Evolutionary conservation across 2,888 invertebrate species (phyloP).

Genomic region (Noctua fimbriata): DNA sequence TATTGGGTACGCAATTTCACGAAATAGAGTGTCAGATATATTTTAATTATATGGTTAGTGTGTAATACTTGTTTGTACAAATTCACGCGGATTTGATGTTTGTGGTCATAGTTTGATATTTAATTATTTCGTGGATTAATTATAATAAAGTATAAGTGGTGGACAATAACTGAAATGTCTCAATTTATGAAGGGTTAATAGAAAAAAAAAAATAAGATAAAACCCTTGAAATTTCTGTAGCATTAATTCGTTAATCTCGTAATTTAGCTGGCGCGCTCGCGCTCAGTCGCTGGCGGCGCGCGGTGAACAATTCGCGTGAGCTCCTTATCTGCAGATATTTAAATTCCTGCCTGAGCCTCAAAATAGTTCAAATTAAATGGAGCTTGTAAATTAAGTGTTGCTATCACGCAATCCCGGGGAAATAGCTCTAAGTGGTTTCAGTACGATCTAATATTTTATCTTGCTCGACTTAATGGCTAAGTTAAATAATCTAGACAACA

Average conservation of each 20-base stretch:
- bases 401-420: slow-evolving; percentile 88
- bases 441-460: slow-evolving; percentile 83
- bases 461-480: slow-evolving; percentile 70
- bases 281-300: slow-evolving; percentile 69
- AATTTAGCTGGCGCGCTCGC: slow-evolving; percentile 79
- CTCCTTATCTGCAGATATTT: slow-evolving; percentile 88
- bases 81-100: slow-evolving; percentile 20
- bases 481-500: slow-evolving; percentile 62
- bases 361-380: slow-evolving; percentile 88
- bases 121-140: not conserved
- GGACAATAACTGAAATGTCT: not conserved
- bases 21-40: slow-evolving; percentile 58
- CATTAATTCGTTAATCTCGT: slow-evolving; percentile 83
- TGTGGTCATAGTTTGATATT: slow-evolving; percentile 3
- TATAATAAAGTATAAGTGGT: not conserved
- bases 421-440: slow-evolving; percentile 88
- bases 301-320: slow-evolving; percentile 84
- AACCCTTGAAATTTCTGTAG: slow-evolving; percentile 71
- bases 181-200: slow-evolving; percentile 31
- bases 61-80: slow-evolving; percentile 36
- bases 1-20: slow-evolving; percentile 56
- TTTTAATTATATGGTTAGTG: slow-evolving; percentile 56
- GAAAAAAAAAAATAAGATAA: slow-evolving; percentile 54
- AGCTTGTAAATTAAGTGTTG: slow-evolving; percentile 90
- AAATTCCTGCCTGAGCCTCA: slow-evolving; percentile 85